These are phyloP conservation scores for Spisula subtruncata DNA, from an alignment of 2,888 invertebrate genomes.

Conservation along the genomic window DNA sequence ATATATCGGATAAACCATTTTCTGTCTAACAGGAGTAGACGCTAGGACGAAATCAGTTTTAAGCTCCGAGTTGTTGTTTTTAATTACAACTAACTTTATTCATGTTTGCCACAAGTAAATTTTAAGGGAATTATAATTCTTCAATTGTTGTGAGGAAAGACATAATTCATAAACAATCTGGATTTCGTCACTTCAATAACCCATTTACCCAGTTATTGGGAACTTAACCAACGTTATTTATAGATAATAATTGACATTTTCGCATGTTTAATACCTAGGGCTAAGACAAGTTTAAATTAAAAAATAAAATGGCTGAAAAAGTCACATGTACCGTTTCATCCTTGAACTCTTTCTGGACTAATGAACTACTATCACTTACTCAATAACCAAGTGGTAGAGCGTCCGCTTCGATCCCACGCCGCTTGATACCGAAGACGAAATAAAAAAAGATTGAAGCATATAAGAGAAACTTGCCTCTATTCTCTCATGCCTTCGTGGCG, in stretches of 20 bases:
- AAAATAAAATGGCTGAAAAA: no score
- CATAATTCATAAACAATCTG: neutral
- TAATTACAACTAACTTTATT: neutral
- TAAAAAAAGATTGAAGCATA: no score
- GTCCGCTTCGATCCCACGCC: no score
- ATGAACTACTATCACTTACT: no score
- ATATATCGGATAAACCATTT: neutral
- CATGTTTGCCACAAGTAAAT: neutral
- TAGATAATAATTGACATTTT: neutral
- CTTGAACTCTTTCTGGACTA: no score
- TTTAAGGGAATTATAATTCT: neutral
- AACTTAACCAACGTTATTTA: neutral
- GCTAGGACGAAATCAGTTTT: neutral
- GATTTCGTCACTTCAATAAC: neutral
- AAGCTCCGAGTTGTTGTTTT: neutral
- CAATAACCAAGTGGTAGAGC: no score
- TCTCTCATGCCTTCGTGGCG: no score
- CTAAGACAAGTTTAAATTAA: no score
- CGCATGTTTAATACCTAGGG: neutral
- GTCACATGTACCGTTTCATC: no score
- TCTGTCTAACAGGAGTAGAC: neutral
- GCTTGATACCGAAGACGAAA: no score
- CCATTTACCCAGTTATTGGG: neutral
- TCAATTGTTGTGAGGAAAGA: neutral
- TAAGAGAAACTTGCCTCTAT: no score